Evolutionary conservation across 2,797 vertebrate species (phyloP), one percentile per base, ranked within the genome.

Genomic region (Clarias fuscus): DNA sequence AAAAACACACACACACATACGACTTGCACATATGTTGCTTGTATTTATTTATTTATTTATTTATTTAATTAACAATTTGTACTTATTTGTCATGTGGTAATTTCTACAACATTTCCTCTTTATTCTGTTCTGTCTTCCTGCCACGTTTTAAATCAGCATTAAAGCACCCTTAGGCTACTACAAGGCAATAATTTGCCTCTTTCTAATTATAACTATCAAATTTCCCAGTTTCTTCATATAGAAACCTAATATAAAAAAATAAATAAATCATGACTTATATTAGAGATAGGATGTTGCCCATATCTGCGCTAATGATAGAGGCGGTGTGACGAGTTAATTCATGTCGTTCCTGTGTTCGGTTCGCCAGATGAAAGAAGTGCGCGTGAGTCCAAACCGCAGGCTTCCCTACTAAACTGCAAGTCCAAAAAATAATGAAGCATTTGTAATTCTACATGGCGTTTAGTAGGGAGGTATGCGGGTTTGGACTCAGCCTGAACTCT

Each of bases 381-480:
- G 58, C 14, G n/a, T 73, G 82, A 0, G 14, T 83, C 82, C 56
- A 83, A 72, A 83, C 82, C 70, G 0, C 82, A 37, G 27, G 30
- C 71, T 43, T 72, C 68, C 14, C 56, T 65, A 22, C 10, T 75
- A 53, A 75, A 84, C 64, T 14, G n/a, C n/a, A 48, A 43, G 83
- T 75, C 24, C 11, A n/a, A 73, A 84, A 48, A 24, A 20, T 18
- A 73, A 84, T 75, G 70, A 80, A 33, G 22, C 82, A 70, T 84
- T 84, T 84, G 30, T 84, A 84, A 11, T 37, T 70, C 73, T 71
- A 59, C 53, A 73, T 43, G 67, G 33, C 15, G 40, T 72, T 80
- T 72, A 85, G 53, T 70, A 67, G 43, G 27, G 43, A 84, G 72
- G 71, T 77, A 73, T 75, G 83, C 15, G 61, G 72, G 67, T 84